phyloP scores from a whole-genome alignment of 2,113 vertebrate species.

The Tamias sibiricus region DNA sequence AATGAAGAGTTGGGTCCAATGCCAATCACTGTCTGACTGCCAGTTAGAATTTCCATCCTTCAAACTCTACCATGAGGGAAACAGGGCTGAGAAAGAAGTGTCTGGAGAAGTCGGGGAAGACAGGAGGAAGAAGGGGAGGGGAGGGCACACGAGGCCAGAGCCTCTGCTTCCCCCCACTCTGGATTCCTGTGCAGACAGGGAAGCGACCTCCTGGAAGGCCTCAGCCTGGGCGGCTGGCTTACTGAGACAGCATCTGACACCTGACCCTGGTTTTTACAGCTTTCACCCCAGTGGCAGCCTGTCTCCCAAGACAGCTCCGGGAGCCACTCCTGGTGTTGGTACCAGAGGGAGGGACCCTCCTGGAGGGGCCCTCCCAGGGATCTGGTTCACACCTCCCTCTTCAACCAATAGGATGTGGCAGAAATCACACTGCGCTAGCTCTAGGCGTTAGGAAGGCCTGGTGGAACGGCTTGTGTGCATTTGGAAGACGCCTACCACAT shows the following conservation, averaged over 20 bases:
- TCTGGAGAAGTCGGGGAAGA: background rate
- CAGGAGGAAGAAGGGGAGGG: background rate
- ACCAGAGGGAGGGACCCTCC: background rate
- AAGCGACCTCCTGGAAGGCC: background rate
- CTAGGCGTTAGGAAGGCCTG: background rate
- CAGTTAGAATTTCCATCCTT: background rate
- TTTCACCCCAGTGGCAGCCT: background rate
- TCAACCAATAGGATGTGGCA: background rate
- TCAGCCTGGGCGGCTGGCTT: background rate
- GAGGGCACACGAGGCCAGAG: accelerated
- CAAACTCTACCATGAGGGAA: background rate
- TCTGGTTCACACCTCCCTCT: background rate
- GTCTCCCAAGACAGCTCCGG: background rate
- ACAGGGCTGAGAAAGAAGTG: background rate
- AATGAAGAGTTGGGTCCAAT: background rate
- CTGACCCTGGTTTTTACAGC: accelerated
- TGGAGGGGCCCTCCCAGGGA: background rate
- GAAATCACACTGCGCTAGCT: background rate
- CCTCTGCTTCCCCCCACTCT: background rate
- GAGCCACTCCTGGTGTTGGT: background rate
- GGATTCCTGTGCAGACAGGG: background rate
- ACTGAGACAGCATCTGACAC: background rate
- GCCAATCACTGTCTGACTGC: background rate
- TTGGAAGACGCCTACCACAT: background rate
- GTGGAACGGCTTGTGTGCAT: background rate